These are phyloP conservation scores for Apamea anceps DNA, from an alignment of 2,888 invertebrate genomes.

Conservation along the genomic window DNA sequence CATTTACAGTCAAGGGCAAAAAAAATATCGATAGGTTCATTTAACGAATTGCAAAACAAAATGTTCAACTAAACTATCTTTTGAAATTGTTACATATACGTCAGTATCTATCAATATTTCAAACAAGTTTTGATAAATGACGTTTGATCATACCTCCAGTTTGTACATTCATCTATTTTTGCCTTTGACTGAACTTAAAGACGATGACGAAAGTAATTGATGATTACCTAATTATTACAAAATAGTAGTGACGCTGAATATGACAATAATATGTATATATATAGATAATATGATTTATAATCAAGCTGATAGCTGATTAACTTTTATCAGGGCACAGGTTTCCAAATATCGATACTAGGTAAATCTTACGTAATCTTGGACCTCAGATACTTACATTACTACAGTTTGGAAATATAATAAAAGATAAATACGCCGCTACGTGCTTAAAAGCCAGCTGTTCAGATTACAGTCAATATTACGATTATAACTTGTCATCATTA, in stretches of 20 bases:
- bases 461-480: constrained; percentile 2
- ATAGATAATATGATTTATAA: no score
- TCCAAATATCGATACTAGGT: constrained; percentile 5
- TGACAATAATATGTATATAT: no score
- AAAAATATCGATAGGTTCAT: not conserved
- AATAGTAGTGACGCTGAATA: constrained; percentile 2
- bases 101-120: not conserved
- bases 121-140: not conserved
- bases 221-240: constrained; percentile 16
- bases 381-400: not conserved
- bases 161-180: not conserved
- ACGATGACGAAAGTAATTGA: constrained; percentile 17
- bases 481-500: not conserved
- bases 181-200: not conserved
- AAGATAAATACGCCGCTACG: constrained; percentile 35
- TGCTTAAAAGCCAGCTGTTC: constrained; percentile 20
- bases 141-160: not conserved
- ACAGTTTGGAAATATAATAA: constrained; percentile 11
- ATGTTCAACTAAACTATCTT: not conserved
- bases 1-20: not conserved
- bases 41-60: not conserved
- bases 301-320: constrained; percentile 6
- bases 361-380: constrained; percentile 4
- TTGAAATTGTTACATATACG: not conserved
- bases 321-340: constrained; percentile 37